Base-by-base conservation (phyloP, 1,140 invertebrate species). In the Drosophila truncata region DNA sequence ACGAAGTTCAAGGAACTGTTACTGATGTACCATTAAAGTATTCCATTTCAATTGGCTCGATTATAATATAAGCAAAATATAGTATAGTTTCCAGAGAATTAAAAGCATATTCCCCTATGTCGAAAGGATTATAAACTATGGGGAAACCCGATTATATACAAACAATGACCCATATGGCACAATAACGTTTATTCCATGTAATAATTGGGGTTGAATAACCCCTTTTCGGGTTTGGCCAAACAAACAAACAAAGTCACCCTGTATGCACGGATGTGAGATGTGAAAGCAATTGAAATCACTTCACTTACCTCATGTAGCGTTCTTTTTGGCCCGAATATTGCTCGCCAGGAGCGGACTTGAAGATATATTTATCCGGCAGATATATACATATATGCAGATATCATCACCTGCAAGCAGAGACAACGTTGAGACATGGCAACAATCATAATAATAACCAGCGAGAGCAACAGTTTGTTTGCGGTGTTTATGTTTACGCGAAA, bases 401-500 rank as follows among this genome's bases (percentile, higher is more conserved):
- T 50, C 49, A 65, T 80, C 82, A 85, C 82, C 82, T 85, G 82
- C 73, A 78, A 80, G 67, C 55, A 54, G 47, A 72, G 63, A 72
- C 42, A 71, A 55, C 42, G 55, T 23, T 55, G 64, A 78, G 74
- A 82, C 64, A 82, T 67, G 58, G 62, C 71, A 60, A 79, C 67
- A 88, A 58, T 60, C 70, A 75, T 62, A 73, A 55, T 82, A 87
- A 87, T 67, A 87, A 61, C 64, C 64, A 67, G 69, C 65, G 78
- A 88, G 84, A 88, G 84, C 84, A 88, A 88, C 84, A 88, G 84
- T 88, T 88, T 88, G 84, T 88, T 88, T 88, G 55, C 63, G 64
- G 74, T 87, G 83, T 87, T 87, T 88, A 87, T 87, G 81, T 87
- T 88, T 90, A 81, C 84, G 84, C 84, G 85, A 90, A 90, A 88